Percentiles rank a stretch among this genome's conserved stretches.
Evolutionary conservation across 2,797 vertebrate genomes (phyloP).

Genomic region (Sandelia bainsii): DNA sequence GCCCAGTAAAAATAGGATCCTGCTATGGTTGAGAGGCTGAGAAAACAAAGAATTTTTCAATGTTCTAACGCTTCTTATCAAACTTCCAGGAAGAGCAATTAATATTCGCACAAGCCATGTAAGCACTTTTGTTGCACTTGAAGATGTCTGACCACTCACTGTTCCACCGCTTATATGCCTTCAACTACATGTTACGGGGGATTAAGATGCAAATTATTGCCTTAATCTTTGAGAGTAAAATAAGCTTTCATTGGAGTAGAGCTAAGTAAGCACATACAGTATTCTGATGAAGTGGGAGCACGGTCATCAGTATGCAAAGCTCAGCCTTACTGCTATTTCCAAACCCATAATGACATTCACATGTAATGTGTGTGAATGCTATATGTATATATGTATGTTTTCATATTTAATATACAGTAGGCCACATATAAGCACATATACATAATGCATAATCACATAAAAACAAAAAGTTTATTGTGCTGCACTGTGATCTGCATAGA

Average conservation of each 20-base stretch:
- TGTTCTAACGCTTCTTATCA: constrained; percentile 48
- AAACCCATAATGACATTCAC: constrained; percentile 23
- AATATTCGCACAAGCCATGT: constrained; percentile 51
- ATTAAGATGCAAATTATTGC: constrained; percentile 74
- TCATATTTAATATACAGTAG: constrained; percentile 7
- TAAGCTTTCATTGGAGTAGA: constrained; percentile 46
- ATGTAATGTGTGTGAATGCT: constrained; percentile 6
- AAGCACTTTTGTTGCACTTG: constrained; percentile 63
- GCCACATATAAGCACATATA: no score
- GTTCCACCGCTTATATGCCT: constrained; percentile 39
- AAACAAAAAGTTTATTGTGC: constrained; percentile 12
- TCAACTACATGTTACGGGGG: constrained; percentile 50
- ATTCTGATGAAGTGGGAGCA: constrained; percentile 27
- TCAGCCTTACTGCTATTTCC: constrained; percentile 20
- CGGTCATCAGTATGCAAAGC: constrained; percentile 67
- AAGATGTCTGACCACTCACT: constrained; percentile 51
- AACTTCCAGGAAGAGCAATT: constrained; percentile 57
- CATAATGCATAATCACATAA: neutral
- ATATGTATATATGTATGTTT: constrained; percentile 2
- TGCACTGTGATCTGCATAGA: constrained; percentile 28
- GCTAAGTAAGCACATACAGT: constrained; percentile 50
- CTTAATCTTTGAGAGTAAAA: constrained; percentile 68
- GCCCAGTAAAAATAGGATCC: constrained; percentile 15
- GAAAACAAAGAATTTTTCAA: constrained; percentile 23
- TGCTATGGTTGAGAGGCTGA: constrained; percentile 24